These are phyloP conservation scores for Malthinus flaveolus DNA, from an alignment of 2,888 invertebrate species.

Conservation along the genomic window DNA sequence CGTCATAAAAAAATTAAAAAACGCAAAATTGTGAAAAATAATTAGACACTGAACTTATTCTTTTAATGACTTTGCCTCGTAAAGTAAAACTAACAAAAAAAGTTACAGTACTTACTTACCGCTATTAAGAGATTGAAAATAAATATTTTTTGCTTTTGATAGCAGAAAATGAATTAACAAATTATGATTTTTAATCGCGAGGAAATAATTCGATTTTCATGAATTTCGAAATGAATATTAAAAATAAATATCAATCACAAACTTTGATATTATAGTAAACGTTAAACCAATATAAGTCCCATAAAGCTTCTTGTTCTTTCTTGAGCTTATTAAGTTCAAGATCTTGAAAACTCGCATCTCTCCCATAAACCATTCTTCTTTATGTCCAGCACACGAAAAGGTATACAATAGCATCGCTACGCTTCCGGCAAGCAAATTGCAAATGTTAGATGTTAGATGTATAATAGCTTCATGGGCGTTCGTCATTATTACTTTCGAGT, in stretches of 20 bases:
- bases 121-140: no score
- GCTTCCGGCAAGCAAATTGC: slow-evolving; percentile 40
- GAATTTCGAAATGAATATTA: no score
- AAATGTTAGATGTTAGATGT: slow-evolving; percentile 24
- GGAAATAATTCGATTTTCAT: no score
- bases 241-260: slow-evolving; percentile 19
- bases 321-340: slow-evolving; percentile 29
- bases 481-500: not conserved
- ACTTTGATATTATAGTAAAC: slow-evolving; percentile 28
- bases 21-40: no score
- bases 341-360: slow-evolving; percentile 29
- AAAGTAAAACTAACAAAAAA: no score
- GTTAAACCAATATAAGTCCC: slow-evolving; percentile 28
- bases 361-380: slow-evolving; percentile 44
- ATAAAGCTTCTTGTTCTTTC: slow-evolving; percentile 26
- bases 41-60: no score
- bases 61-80: no score
- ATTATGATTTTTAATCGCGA: no score
- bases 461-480: slow-evolving; percentile 26
- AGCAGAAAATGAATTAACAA: no score
- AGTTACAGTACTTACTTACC: no score
- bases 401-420: slow-evolving; percentile 40
- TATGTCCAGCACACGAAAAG: slow-evolving; percentile 40
- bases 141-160: no score
- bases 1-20: no score